Evolutionary conservation across 2,113 vertebrate species (phyloP), one percentile per base, ranked within the genome.

Genomic region (Rhegmatorhina hoffmannsi): DNA sequence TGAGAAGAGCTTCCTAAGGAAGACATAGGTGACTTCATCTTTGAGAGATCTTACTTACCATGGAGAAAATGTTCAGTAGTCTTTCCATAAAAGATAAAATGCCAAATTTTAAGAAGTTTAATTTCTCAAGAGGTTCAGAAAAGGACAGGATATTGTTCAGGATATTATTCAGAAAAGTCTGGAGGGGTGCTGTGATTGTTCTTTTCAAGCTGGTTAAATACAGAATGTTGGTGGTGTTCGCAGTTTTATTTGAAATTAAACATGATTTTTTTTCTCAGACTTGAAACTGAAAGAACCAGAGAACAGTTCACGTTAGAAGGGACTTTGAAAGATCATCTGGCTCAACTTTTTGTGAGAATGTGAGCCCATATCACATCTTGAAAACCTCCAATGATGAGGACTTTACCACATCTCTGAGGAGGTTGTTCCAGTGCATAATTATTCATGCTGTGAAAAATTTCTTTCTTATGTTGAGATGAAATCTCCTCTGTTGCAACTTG

Each of bases 161-260:
- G 68, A 29, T 34, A 10, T 8, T 67, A 26, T 63, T 75, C 52
- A 67, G 36, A 78, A 67, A 59, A 59, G 0, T 31, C 59, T 24
- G 1, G 1, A 7, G 2, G 1, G 1, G 13, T 36, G 9, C 26
- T 44, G 12, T 15, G 25, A 8, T 26, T 25, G 12, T 85, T 78
- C 18, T 87, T 85, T 85, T 43, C 38, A 86, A 83, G 19, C 18
- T 46, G 18, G 15, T 74, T 59, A 33, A 74, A 66, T 33, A 21
- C 5, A 66, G 43, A 66, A 43, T 58, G 5, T 44, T 66, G 16
- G 24, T n/a, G 10, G 7, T 31, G 7, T 28, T 66, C 49, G 26
- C 55, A 74, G 25, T 33, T 70, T 9, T 43, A 6, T 33, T 93
- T 75, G 50, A 84, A 94, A 67, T 46, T 1, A 77, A 44, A 8